Conservation (phyloP, 2,113 vertebrate species). For the Apus apus region DNA sequence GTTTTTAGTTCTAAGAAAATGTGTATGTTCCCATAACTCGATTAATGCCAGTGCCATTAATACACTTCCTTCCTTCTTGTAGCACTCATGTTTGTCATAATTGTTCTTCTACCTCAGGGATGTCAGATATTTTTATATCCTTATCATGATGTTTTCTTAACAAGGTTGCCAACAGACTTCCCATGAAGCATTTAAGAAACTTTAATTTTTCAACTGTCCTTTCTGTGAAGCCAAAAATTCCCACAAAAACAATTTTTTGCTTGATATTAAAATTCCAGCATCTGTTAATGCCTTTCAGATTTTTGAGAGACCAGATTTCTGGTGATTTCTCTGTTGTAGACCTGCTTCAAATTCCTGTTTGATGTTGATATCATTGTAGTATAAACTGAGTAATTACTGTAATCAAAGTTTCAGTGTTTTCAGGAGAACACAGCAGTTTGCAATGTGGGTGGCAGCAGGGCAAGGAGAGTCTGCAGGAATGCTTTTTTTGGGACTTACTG, state of each 20-base stretch:
- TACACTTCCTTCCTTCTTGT: not conserved
- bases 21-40: not conserved
- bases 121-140: not conserved
- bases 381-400: slow-evolving; percentile 29
- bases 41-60: not conserved
- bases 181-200: not conserved
- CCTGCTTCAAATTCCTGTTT: not conserved
- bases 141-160: not conserved
- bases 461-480: not conserved
- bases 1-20: not conserved
- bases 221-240: not conserved
- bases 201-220: not conserved
- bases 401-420: slow-evolving; percentile 39
- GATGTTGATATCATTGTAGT: not conserved
- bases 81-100: not conserved
- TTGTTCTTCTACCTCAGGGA: not conserved
- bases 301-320: not conserved
- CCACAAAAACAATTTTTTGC: not conserved
- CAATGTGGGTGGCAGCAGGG: not conserved
- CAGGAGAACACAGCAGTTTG: slow-evolving; percentile 3
- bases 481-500: not conserved
- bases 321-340: not conserved
- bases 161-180: not conserved
- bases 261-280: not conserved
- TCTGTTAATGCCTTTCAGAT: not conserved